Evolutionary conservation across 1,140 invertebrate species (phyloP).

Genomic region (Paracyclopina nana): DNA sequence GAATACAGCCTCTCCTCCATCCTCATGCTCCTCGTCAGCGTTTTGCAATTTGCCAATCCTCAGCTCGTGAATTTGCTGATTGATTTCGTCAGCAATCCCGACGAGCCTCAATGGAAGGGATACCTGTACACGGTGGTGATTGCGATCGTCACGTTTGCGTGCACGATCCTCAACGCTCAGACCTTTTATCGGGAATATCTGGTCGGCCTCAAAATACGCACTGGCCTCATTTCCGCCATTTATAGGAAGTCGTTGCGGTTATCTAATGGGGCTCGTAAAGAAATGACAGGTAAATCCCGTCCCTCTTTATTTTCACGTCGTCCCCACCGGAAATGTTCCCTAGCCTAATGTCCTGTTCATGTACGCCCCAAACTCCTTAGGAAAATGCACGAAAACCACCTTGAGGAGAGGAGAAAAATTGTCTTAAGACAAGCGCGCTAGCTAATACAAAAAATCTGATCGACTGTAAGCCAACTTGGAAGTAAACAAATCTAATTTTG

Average conservation of each 20-base stretch:
- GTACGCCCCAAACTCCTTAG: too few species aligned
- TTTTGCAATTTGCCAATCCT: neutral
- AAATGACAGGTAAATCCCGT: constrained; percentile 13
- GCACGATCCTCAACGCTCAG: constrained; percentile 71
- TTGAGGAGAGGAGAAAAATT: too few species aligned
- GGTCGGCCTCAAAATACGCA: constrained; percentile 71
- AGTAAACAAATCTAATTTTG: too few species aligned
- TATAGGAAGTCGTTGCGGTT: constrained; percentile 51
- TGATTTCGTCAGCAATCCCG: constrained; percentile 20
- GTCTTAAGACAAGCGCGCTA: too few species aligned
- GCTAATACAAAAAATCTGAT: too few species aligned
- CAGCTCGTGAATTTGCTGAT: constrained; percentile 21
- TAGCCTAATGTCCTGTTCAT: too few species aligned
- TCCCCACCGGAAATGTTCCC: too few species aligned
- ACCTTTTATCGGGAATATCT: constrained; percentile 79
- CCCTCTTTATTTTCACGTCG: too few species aligned
- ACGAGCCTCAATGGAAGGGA: constrained; percentile 34
- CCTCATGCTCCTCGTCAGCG: neutral
- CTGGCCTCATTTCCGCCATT: constrained; percentile 73
- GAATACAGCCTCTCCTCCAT: neutral
- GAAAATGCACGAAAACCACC: too few species aligned
- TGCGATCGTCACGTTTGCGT: constrained; percentile 52
- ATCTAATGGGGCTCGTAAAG: constrained; percentile 1
- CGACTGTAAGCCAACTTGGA: too few species aligned
- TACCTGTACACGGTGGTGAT: constrained; percentile 36